Conservation (phyloP, 2,888 invertebrate species). For the Bellardia pandia region DNA sequence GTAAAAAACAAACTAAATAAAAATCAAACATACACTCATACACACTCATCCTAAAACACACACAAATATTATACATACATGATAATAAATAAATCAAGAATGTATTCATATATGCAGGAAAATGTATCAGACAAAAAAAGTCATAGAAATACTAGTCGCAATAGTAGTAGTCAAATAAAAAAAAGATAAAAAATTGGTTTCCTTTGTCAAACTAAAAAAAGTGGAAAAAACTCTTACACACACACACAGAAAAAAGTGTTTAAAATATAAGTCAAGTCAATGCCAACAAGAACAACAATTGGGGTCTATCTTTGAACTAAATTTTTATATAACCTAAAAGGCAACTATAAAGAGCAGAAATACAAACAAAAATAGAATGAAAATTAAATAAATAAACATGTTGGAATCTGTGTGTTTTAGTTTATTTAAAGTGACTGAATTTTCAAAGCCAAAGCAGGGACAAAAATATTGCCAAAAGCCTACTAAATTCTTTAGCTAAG, state of each 20-base stretch:
- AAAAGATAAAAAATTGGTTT: slow-evolving; percentile 10
- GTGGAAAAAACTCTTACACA: background rate
- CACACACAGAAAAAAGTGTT: slow-evolving; percentile 35
- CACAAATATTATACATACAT: slow-evolving; percentile 1
- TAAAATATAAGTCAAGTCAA: slow-evolving; percentile 58
- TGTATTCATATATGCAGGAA: slow-evolving; percentile 33
- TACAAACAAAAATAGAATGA: background rate
- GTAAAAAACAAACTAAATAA: background rate
- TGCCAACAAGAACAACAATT: slow-evolving; percentile 62
- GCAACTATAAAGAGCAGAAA: background rate
- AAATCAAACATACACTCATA: background rate
- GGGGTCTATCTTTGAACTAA: slow-evolving; percentile 48
- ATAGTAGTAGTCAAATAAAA: slow-evolving; percentile 18
- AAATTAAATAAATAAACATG: background rate
- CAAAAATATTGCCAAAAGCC: slow-evolving; percentile 42
- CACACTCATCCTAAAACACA: background rate
- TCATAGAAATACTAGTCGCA: background rate
- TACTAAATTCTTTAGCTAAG: slow-evolving; percentile 22
- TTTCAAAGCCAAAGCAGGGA: slow-evolving; percentile 39
- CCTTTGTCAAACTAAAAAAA: slow-evolving; percentile 62
- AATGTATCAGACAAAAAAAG: slow-evolving; percentile 12
- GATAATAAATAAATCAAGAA: slow-evolving; percentile 64
- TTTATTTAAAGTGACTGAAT: slow-evolving; percentile 20
- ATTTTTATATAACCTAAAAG: slow-evolving; percentile 17
- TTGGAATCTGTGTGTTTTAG: background rate